Conservation (phyloP, 2,113 vertebrate species). For the Bubo blakistoni region DNA sequence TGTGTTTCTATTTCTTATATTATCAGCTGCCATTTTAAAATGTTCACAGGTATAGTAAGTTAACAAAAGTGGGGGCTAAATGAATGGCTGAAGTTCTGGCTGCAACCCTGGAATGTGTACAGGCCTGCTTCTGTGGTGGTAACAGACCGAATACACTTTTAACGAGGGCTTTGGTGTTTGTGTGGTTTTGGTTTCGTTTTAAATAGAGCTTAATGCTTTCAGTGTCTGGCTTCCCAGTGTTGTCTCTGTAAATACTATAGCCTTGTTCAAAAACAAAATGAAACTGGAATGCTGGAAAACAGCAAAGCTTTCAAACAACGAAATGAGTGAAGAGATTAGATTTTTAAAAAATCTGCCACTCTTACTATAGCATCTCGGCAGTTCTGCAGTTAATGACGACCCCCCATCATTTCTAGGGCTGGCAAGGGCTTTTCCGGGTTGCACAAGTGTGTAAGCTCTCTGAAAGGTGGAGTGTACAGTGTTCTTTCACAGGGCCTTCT, state of each 20-base stretch:
- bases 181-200: background rate
- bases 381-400: too few relatives aligned
- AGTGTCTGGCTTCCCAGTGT: accelerated
- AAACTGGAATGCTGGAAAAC: background rate
- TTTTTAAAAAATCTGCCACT: background rate
- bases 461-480: background rate
- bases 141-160: too few relatives aligned
- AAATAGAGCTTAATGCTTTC: background rate
- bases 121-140: too few relatives aligned
- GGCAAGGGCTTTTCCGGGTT: background rate
- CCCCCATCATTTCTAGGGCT: accelerated
- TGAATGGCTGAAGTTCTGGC: background rate
- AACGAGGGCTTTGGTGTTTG: accelerated
- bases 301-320: background rate
- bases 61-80: background rate
- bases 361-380: too few relatives aligned
- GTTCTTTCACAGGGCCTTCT: accelerated
- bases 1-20: background rate
- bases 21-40: background rate
- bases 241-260: background rate
- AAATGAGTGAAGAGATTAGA: background rate
- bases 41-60: too few relatives aligned
- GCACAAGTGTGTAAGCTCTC: accelerated
- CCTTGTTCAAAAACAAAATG: background rate
- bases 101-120: accelerated